Percentiles rank a stretch among this genome's conserved stretches.
Evolutionary conservation across 2,113 vertebrate species (phyloP).

Genomic region (Helogale parvula): DNA sequence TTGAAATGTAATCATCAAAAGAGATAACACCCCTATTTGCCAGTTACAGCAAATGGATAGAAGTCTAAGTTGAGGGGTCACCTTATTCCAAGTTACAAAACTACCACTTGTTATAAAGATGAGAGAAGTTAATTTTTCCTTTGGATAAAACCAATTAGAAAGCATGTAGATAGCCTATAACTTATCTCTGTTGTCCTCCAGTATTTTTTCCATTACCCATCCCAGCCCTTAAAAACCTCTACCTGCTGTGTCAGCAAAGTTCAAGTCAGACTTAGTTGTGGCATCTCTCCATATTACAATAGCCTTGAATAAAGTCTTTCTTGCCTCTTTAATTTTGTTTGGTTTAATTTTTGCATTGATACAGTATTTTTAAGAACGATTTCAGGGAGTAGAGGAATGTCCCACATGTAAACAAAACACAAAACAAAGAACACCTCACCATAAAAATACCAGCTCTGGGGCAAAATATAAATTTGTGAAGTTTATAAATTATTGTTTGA

Average conservation of each 20-base stretch:
- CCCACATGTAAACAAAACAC: background rate
- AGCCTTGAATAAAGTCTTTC: background rate
- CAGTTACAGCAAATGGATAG: background rate
- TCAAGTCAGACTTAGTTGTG: background rate
- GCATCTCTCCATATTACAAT: background rate
- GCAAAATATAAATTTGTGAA: constrained; percentile 1
- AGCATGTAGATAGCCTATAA: background rate
- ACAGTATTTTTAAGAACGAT: background rate
- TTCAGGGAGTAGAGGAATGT: background rate
- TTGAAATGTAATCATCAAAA: background rate
- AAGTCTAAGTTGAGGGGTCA: background rate
- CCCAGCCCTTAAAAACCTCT: background rate
- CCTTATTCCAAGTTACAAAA: background rate
- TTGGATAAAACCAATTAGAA: background rate
- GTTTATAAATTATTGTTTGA: background rate
- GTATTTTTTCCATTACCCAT: background rate
- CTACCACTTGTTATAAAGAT: background rate
- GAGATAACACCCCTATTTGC: background rate
- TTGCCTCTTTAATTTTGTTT: background rate
- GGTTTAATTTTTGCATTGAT: background rate
- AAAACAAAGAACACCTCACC: background rate
- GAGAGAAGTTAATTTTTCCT: background rate
- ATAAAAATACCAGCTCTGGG: background rate
- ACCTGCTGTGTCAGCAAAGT: background rate
- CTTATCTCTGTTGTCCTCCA: background rate